Base-by-base conservation (phyloP, 2,113 vertebrate species). In the Chionomys nivalis region DNA sequence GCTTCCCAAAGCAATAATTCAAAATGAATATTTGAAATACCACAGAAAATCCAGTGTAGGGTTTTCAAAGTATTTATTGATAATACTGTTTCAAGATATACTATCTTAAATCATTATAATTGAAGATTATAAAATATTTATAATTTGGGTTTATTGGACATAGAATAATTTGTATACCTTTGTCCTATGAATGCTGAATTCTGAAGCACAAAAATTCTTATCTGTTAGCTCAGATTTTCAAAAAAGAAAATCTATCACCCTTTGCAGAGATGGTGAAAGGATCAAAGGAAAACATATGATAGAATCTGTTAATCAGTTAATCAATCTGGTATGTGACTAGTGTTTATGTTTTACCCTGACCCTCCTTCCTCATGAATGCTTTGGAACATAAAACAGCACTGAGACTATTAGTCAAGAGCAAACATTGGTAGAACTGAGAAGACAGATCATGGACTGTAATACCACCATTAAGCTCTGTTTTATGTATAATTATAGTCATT, bases 51-150 rank as follows among this genome's bases (percentile, higher is more conserved):
- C 0, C 9, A 61, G 2, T 4, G 16, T 23, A n/a, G 10, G 4
- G 21, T 31, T 76, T 77, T 24, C 13, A 83, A 87, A 82, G 26
- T 9, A 4, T 31, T 33, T 76, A 91, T 16, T 82, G 66, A 47
- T 72, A 92, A 58, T 63, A 5, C 0, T 26, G 8, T 55, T 89
- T 55, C 31, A 86, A 90, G 9, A 70, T 39, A 92, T 19, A 58
- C 33, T 58, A 78, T 65, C 88, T 96, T 52, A 39, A 89, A n/a
- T 7, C 85, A 63, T 39, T 82, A 55, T 91, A 85, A 73, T 33
- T 68, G 5, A 88, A 70, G 39, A 63, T 76, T 55, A 52, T 70
- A 81, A 49, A 58, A 31, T 11, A 33, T 70, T 94, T 77, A 88
- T 0, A 85, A 52, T 89, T 7, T 16, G 17, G 36, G 55, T 89